phyloP scores from a whole-genome alignment of 2,888 invertebrate species.

The Stenurella melanura region DNA sequence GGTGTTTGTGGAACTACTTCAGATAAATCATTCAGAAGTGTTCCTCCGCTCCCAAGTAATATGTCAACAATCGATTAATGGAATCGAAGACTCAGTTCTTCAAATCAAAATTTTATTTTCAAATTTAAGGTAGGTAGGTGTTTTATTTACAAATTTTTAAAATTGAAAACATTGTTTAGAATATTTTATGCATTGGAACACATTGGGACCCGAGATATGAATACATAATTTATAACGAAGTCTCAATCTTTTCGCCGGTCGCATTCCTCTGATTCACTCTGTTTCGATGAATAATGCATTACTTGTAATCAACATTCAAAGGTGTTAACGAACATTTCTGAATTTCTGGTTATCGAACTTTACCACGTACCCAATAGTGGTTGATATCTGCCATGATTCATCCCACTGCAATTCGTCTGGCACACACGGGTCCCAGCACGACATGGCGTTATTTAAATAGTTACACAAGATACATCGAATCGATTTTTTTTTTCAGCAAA shows the following conservation, averaged over 20 bases:
- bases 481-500: not conserved
- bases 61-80: too few relatives aligned
- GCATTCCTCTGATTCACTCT: not conserved
- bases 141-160: too few relatives aligned
- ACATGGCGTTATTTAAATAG: too few relatives aligned
- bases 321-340: constrained; percentile 2
- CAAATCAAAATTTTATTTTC: too few relatives aligned
- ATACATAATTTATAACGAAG: not conserved
- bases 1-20: too few relatives aligned
- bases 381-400: constrained; percentile 15
- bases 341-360: constrained; percentile 8
- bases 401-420: constrained; percentile 3
- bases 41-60: too few relatives aligned
- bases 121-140: too few relatives aligned
- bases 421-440: not conserved
- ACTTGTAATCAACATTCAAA: not conserved
- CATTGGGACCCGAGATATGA: too few relatives aligned
- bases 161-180: too few relatives aligned
- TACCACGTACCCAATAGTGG: constrained; percentile 25
- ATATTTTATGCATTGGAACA: too few relatives aligned
- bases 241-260: not conserved
- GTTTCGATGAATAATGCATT: not conserved
- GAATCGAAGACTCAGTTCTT: too few relatives aligned
- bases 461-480: not conserved
- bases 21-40: too few relatives aligned